These are phyloP conservation scores for Priocnemis perturbator DNA, from an alignment of 2,888 invertebrate species.

Conservation along the genomic window DNA sequence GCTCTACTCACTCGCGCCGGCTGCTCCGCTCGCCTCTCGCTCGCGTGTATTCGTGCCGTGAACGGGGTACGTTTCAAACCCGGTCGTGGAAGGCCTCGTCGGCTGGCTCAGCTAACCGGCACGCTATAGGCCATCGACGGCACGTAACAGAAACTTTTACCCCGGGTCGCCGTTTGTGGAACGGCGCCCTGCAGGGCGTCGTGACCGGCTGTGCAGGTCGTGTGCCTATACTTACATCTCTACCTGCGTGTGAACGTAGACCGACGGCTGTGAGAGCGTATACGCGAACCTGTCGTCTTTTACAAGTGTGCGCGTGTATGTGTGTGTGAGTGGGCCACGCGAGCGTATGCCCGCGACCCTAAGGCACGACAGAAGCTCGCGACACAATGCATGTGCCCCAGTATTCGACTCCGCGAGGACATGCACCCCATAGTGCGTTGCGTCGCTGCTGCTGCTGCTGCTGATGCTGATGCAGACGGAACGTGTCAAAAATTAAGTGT, in stretches of 20 bases:
- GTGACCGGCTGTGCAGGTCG: conserved; percentile 30
- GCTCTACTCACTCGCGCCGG: conserved; percentile 14
- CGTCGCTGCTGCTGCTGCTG: too few species aligned
- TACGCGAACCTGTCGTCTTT: too few species aligned
- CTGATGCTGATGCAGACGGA: conserved; percentile 26
- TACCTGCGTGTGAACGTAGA: too few species aligned
- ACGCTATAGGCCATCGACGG: conserved; percentile 27
- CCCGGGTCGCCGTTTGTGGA: conserved; percentile 40
- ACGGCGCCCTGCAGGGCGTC: conserved; percentile 36
- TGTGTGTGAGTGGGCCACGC: conserved; percentile 22
- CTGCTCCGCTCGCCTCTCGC: conserved; percentile 20
- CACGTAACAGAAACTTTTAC: conserved; percentile 43
- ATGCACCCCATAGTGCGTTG: conserved; percentile 32
- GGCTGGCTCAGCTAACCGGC: conserved; percentile 11
- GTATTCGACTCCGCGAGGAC: conserved; percentile 42
- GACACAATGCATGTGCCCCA: conserved; percentile 36
- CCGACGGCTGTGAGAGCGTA: too few species aligned
- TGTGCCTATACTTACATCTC: not conserved
- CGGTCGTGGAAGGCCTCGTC: conserved; percentile 21
- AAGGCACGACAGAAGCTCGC: not conserved
- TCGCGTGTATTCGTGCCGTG: conserved; percentile 54
- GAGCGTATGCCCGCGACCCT: conserved; percentile 30
- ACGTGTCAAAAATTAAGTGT: conserved; percentile 5
- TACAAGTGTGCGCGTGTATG: conserved; percentile 12
- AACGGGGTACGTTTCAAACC: conserved; percentile 27